Base-by-base conservation (phyloP, 2,797 vertebrate species). In the Sebastes iracundus region DNA sequence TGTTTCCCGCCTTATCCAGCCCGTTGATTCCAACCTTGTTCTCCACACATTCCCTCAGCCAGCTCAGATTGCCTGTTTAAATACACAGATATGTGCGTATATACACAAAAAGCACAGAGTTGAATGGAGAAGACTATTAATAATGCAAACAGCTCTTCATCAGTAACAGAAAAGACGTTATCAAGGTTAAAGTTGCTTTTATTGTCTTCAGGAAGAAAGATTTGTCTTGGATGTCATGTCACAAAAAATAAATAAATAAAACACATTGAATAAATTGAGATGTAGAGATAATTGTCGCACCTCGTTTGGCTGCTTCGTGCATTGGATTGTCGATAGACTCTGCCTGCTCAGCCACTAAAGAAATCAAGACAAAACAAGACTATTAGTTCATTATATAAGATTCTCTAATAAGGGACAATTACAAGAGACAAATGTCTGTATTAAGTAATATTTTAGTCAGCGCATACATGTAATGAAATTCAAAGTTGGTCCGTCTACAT, bases 281-380 rank as follows among this genome's bases (percentile, higher is more conserved):
- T 38, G 3, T 38, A 49, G 30, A 11, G 6, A 35, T 2, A 10
- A 13, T 8, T 60, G 23, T 38, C 92, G 59, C 87, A 98, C 98
- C 98, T 96, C 98, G 95, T 93, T 99, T 99, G 80, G 98, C 97
- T 86, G 98, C 98, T 94, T 99, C 98, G 13, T 99, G 98, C 94
- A 99, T 93, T 60, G 98, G 98, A 89, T 99, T 99, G 91, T 99
- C 98, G 75, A 99, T 98, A 35, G 98, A 98, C 86, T 99, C 98
- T 11, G 98, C 97, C 84, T 98, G 96, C 76, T 99, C 99, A 18
- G 97, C 97, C 94, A 99, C 99, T 99, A 89, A 72, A 93, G 83
- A 35, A 4, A 67, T 25, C 73, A 76, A 66, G 59, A 59, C 53
- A 55, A 75, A 72, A 65, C 27, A 4, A 55, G 4, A 49, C 3